Evolutionary conservation across 2,113 vertebrate genomes (phyloP), one percentile per base, ranked within the genome.

Genomic region (Nestor notabilis): DNA sequence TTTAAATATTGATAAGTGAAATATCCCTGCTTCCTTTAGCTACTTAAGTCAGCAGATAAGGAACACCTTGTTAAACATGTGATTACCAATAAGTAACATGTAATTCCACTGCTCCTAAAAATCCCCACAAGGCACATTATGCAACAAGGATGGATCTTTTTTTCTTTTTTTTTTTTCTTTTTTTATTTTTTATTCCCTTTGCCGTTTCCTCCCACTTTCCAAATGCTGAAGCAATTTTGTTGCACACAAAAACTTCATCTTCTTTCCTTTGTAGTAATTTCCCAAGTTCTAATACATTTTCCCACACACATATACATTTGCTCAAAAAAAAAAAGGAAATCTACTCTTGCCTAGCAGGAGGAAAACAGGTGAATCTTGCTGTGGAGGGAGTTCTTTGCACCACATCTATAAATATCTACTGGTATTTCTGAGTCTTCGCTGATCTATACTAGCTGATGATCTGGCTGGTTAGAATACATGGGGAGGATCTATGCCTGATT

Each of bases 41-140:
- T 92, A 29, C 75, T 91, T 72, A 52, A 83, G 33, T 74, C 89
- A 86, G 78, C 49, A 92, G 64, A 94, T 55, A 55, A 41, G 56
- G 71, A 96, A 82, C 72, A 94, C 65, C 87, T 95, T 93, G 61
- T 89, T 90, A 95, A 63, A 78, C 60, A 63, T 77, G 66, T 39
- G 72, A 95, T 97, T 95, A 94, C 50, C 60, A 90, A 17, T 61
- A 95, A 93, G 50, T 76, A 91, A 85, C 66, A 37, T 77, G 87
- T 95, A 95, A 96, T 95, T 90, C 89, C 43, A 37, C 31, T 60
- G 39, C 63, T 90, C 49, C 64, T 90, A 61, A 87, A 91, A 94
- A 88, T 46, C 44, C 41, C 84, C n/a, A 28, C 52, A 77, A 89
- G 49, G 35, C 49, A 53, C 14, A 60, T 90, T 84, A 82, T 85